Base-by-base conservation (phyloP, 2,888 invertebrate species). In the Thymelicus lineola region DNA sequence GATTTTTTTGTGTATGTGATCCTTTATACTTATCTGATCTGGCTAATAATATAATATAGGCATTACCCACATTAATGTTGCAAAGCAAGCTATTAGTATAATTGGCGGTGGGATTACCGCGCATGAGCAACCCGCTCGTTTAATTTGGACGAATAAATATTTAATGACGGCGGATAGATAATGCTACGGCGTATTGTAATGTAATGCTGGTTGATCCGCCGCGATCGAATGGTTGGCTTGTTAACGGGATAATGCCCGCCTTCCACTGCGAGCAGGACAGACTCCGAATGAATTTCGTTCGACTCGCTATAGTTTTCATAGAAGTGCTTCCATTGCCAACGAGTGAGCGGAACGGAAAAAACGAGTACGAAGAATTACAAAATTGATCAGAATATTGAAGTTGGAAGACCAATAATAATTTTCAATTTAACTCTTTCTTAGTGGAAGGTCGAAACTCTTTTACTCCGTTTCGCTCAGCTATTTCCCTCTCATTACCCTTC, bases 21-120 rank as follows among this genome's bases (percentile, higher is more conserved):
- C 7, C 9, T 15, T 1, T 15, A 48, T n/a, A 48, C 15, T 50
- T 50, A 7, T 50, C 48, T n/a, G 5, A 28, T n/a, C 55, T 42
- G n/a, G n/a, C n/a, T n/a, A n/a, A n/a, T n/a, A 64, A 65, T 67
- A 61, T 53, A 9, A 42, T 42, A 42, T 38, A 60, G 61, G 20
- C n/a, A 20, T 20, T n/a, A 48, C 15, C 48, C 61, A n/a, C 68
- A 69, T 69, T 38, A 69, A 69, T 38, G 62, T 63, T 69, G 55
- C 62, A 68, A 62, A 57, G 62, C 68, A 58, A 68, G 57, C 68
- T 62, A 68, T 68, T 68, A 68, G 62, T 48, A 62, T 68, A 68
- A 68, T 68, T 68, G 68, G 68, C 57, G 68, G 62, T 62, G 57
- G 68, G 68, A 68, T 68, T 68, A 68, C 57, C 45, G 57, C 68